Conservation (phyloP, 2,888 invertebrate genomes). For the Prosopocoilus inquinatus region DNA sequence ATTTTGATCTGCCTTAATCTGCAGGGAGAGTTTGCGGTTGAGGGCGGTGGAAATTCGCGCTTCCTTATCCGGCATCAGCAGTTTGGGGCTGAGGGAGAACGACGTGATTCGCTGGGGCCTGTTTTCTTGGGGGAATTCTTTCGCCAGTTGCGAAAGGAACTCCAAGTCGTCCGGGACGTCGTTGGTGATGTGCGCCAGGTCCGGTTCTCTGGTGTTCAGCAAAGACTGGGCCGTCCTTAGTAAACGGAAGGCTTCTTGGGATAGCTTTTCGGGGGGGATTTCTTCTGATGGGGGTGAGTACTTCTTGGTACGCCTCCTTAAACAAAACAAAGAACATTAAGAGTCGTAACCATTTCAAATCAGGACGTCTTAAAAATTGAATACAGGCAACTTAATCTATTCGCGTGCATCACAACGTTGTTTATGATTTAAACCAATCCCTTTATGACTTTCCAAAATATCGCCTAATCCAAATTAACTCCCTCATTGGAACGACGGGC, state of each 20-base stretch:
- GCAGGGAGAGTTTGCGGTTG: slow-evolving; percentile 45
- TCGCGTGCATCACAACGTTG: too few species aligned
- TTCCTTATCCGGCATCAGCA: slow-evolving; percentile 41
- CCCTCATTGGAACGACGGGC: too few species aligned
- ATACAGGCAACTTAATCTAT: too few species aligned
- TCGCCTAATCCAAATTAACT: too few species aligned
- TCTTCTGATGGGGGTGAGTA: slow-evolving; percentile 50
- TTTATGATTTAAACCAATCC: too few species aligned
- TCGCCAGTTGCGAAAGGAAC: slow-evolving; percentile 46
- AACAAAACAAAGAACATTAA: slow-evolving; percentile 10
- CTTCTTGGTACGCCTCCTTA: slow-evolving; percentile 48
- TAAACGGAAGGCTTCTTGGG: slow-evolving; percentile 65
- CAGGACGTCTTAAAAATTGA: too few species aligned
- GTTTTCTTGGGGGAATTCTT: slow-evolving; percentile 42
- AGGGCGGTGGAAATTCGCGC: slow-evolving; percentile 39
- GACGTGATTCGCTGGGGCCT: slow-evolving; percentile 40
- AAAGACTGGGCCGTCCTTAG: slow-evolving; percentile 65
- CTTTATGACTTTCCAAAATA: too few species aligned
- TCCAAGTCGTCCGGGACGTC: slow-evolving; percentile 40
- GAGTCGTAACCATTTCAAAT: too few species aligned
- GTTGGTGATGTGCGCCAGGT: slow-evolving; percentile 48
- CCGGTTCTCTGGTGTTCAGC: slow-evolving; percentile 62
- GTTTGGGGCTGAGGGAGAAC: slow-evolving; percentile 43
- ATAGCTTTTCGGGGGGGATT: slow-evolving; percentile 61
- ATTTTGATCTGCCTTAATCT: slow-evolving; percentile 40